phyloP scores from a whole-genome alignment of 2,888 invertebrate genomes.

The Allygus modestus region DNA sequence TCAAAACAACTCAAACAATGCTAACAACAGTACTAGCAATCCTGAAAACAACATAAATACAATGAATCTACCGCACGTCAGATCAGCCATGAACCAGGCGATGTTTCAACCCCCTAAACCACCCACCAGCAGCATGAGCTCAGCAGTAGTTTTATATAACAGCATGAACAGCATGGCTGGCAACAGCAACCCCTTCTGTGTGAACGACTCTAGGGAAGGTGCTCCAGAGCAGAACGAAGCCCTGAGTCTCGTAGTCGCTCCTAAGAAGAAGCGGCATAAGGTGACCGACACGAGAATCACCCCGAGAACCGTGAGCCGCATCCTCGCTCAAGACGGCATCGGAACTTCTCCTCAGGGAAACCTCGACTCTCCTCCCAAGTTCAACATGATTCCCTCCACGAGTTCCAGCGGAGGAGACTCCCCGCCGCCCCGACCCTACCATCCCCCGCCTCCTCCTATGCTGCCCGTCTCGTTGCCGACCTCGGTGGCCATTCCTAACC shows the following conservation, averaged over 20 bases:
- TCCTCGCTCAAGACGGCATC: constrained; percentile 89
- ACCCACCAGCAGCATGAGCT: constrained; percentile 77
- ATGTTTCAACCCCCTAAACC: constrained; percentile 93
- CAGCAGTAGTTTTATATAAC: constrained; percentile 78
- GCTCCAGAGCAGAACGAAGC: constrained; percentile 95
- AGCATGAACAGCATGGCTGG: constrained; percentile 80
- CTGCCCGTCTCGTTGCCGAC: constrained; percentile 94
- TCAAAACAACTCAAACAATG: constrained; percentile 72
- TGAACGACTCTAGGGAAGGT: constrained; percentile 77
- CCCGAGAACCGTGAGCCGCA: constrained; percentile 92
- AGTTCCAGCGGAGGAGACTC: constrained; percentile 73
- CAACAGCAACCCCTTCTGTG: constrained; percentile 78
- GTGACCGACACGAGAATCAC: constrained; percentile 95
- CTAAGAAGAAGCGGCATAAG: constrained; percentile 98
- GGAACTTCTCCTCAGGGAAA: constrained; percentile 75
- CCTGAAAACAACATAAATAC: constrained; percentile 79
- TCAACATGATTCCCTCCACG: constrained; percentile 66
- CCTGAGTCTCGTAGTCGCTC: constrained; percentile 94
- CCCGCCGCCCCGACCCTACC: constrained; percentile 84
- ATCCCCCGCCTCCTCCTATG: constrained; percentile 85
- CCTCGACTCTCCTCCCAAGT: constrained; percentile 67
- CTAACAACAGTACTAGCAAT: constrained; percentile 67
- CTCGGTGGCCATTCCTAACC: constrained; percentile 97
- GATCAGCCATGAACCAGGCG: constrained; percentile 83
- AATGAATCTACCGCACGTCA: constrained; percentile 80